A percentile compares a stretch with the other conserved stretches of the same genome.
Evolutionary conservation across 2,888 invertebrate species (phyloP).

Genomic region (Escarpia spicata): DNA sequence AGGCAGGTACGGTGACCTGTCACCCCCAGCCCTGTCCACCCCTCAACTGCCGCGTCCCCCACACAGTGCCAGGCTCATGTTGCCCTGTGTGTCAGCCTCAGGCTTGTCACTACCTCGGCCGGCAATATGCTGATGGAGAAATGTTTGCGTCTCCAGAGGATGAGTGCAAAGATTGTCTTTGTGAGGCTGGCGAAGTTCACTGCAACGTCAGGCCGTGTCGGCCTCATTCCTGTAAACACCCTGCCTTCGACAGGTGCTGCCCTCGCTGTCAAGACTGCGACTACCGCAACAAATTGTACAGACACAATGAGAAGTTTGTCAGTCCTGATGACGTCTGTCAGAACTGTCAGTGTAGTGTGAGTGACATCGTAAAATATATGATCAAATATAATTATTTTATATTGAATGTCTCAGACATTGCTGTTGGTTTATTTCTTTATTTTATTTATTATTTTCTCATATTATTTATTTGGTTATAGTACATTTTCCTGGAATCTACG

Average conservation of each 20-base stretch:
- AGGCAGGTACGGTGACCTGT: slow-evolving; percentile 65
- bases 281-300: slow-evolving; percentile 1
- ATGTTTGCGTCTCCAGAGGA: slow-evolving; percentile 47
- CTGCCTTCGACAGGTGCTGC: slow-evolving; percentile 50
- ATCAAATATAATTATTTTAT: not conserved
- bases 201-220: not conserved
- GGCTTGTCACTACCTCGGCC: slow-evolving; percentile 43
- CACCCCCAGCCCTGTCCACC: slow-evolving; percentile 67
- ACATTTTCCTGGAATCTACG: too few species aligned
- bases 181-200: not conserved
- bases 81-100: slow-evolving; percentile 69
- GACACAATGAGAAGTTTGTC: slow-evolving; percentile 13
- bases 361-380: slow-evolving; percentile 33
- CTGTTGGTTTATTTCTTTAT: too few species aligned
- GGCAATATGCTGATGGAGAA: slow-evolving; percentile 46
- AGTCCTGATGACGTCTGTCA: slow-evolving; percentile 10
- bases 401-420: too few species aligned
- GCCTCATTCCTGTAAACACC: slow-evolving; percentile 50
- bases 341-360: not conserved
- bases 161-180: slow-evolving; percentile 40
- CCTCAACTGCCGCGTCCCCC: slow-evolving; percentile 67
- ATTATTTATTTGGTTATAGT: too few species aligned
- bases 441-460: too few species aligned
- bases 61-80: slow-evolving; percentile 68
- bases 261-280: slow-evolving; percentile 26